Percentiles rank a stretch among this genome's conserved stretches.
Conservation (phyloP, 2,888 invertebrate species). For the Minunthozetes semirufus region DNA sequence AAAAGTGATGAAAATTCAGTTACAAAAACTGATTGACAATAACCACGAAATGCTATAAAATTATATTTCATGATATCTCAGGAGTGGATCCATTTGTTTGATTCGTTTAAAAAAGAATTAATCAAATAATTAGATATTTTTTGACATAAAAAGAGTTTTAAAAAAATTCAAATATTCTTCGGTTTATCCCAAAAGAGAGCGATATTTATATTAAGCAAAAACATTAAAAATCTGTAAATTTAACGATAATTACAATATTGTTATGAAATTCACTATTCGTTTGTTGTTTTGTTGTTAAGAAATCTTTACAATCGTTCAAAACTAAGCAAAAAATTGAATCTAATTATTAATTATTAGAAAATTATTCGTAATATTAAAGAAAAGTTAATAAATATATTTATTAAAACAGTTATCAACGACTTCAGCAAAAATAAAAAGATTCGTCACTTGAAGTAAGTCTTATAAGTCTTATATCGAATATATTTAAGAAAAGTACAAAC, state of each 20-base stretch:
- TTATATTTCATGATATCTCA: not conserved
- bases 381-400: conserved; percentile 11
- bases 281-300: not conserved
- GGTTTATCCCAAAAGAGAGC: conserved; percentile 1
- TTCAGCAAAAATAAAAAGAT: conserved; percentile 26
- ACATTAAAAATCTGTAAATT: conserved; percentile 28
- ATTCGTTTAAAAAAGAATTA: not conserved
- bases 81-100: conserved; percentile 1
- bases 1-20: conserved; percentile 8
- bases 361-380: conserved; percentile 9
- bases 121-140: not conserved
- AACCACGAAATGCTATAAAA: conserved; percentile 9
- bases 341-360: not conserved
- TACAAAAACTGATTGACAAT: conserved; percentile 4
- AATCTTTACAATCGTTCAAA: conserved; percentile 5
- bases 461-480: not conserved
- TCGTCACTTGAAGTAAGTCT: not conserved
- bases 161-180: not conserved
- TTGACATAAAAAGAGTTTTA: not conserved
- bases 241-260: conserved; percentile 22
- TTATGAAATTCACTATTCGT: not conserved
- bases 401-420: conserved; percentile 19
- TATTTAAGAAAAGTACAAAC: conserved; percentile 20
- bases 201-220: conserved; percentile 13
- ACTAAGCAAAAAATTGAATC: conserved; percentile 12